Base-by-base conservation (phyloP, 2,113 vertebrate species). In the Apistogramma diplotaenia region DNA sequence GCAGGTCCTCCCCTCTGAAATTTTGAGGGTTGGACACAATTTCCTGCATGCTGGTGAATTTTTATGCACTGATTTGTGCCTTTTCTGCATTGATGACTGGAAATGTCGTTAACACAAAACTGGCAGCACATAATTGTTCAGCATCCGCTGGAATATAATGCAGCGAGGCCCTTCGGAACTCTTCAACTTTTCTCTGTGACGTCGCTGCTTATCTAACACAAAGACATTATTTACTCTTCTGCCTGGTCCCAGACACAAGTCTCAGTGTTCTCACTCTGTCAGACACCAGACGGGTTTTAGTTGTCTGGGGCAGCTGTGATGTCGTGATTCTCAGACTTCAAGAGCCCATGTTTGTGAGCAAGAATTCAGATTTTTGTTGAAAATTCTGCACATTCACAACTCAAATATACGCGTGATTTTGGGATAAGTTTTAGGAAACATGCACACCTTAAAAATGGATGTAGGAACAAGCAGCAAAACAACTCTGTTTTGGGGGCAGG, bases 191-290 rank as follows among this genome's bases (percentile, higher is more conserved):
- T 43, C 21, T 46, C 37, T 43, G 61, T 65, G 27, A 6, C 21
- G 0, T 6, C 13, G 25, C 25, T 13, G 1, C 37, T 46, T 46
- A 15, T 18, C 1, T 0, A 4, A 43, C 13, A 4, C 3, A 8
- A 40, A 1, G 23, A 16, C 1, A 3, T 46, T 8, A 46, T 67
- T 46, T 67, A 46, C 0, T 67, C 23, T 49, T 5, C 15, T n/a
- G 3, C 15, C 2, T 12, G 16, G 4, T 46, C 25, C 8, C 18
- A 10, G 3, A 11, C 13, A 27, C 5, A 3, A 18, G 37, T 43
- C 0, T 27, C 61, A 1, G 0, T 25, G 61, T 43, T 25, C 18
- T 46, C 21, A 27, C 0, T 18, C 61, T 67, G 37, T 67, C 8
- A 0, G 37, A 65, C 27, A 19, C 11, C 37, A n/a, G n/a, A n/a